Evolutionary conservation across 2,113 vertebrate genomes (phyloP).

Genomic region (Pangasianodon gigas): DNA sequence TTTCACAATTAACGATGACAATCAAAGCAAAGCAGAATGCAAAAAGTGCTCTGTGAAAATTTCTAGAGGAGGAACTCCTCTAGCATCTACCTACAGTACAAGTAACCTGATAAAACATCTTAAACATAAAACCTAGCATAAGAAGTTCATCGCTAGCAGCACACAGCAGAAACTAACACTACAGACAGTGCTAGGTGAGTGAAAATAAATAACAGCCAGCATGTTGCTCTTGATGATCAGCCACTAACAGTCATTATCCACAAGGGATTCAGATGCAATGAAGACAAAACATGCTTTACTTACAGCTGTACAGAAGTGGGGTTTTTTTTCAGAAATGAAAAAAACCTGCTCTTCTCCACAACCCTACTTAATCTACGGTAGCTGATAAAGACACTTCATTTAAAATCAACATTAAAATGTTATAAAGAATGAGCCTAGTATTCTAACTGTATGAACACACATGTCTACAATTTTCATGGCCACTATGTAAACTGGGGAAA

Average conservation of each 20-base stretch:
- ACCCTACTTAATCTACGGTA: neutral
- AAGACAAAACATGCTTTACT: neutral
- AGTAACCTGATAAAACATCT: neutral
- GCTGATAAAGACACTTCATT: neutral
- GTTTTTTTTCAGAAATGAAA: neutral
- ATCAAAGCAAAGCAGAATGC: neutral
- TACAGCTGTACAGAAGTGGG: neutral
- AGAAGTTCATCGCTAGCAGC: no score
- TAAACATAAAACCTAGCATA: neutral
- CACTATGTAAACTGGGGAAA: neutral
- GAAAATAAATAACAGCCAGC: neutral
- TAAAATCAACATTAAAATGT: neutral
- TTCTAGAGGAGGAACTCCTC: neutral
- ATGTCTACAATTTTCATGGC: neutral
- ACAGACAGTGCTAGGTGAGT: neutral
- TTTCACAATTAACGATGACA: neutral
- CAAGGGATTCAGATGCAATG: neutral
- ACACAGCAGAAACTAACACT: neutral
- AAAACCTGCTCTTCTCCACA: neutral
- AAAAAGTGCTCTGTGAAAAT: neutral
- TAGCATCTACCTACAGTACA: neutral
- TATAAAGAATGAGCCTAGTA: neutral
- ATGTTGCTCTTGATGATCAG: neutral
- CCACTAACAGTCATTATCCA: neutral
- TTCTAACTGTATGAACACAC: neutral